phyloP scores from a whole-genome alignment of 1,140 invertebrate genomes.

The Caenorhabditis inopinata region DNA sequence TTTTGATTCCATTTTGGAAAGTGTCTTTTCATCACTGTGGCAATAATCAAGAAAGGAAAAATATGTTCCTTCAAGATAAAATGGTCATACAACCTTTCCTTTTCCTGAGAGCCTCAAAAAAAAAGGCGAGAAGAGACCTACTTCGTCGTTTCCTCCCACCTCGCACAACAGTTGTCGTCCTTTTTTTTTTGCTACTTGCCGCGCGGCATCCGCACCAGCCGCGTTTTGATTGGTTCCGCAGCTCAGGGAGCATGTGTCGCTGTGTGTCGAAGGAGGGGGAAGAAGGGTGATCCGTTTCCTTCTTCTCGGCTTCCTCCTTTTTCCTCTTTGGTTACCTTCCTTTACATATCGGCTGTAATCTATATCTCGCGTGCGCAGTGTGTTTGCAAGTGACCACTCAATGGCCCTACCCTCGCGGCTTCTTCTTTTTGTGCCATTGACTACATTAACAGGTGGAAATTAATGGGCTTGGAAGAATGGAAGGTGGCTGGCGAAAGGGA shows the following conservation, averaged over 20 bases:
- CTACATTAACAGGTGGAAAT: conserved; percentile 21
- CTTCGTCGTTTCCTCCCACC: background rate
- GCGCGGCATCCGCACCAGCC: conserved; percentile 9
- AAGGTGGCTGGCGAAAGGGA: background rate
- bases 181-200: background rate
- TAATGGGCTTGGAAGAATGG: background rate
- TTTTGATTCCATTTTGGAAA: too few relatives aligned
- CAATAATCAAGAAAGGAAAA: too few relatives aligned
- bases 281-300: background rate
- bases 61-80: too few relatives aligned
- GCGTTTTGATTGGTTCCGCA: conserved; percentile 4
- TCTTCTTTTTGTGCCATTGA: background rate
- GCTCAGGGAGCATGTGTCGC: background rate
- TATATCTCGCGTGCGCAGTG: conserved; percentile 17
- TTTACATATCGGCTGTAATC: conserved; percentile 11
- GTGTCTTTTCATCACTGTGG: too few relatives aligned
- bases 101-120: too few relatives aligned
- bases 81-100: too few relatives aligned
- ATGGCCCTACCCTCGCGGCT: background rate
- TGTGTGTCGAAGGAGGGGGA: too few relatives aligned
- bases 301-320: too few relatives aligned
- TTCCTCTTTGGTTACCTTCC: background rate
- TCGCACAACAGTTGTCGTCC: background rate
- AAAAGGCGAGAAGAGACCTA: background rate
- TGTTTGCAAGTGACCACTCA: background rate